These are phyloP conservation scores for Lycodopsis pacificus DNA, from an alignment of 2,797 vertebrate species.

Conservation along the genomic window DNA sequence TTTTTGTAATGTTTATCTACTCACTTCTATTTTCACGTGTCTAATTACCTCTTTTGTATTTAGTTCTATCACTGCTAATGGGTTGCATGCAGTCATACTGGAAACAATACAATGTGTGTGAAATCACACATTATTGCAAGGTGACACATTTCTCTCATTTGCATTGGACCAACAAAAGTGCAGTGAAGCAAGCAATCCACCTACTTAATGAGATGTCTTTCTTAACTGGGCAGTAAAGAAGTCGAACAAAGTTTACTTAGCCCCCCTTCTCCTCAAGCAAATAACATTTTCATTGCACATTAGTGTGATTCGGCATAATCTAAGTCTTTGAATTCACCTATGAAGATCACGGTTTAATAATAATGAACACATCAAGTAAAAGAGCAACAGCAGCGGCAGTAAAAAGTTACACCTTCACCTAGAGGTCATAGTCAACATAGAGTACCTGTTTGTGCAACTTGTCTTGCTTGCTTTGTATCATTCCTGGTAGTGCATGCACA, in stretches of 20 bases:
- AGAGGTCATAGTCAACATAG: neutral
- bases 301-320: constrained; percentile 12
- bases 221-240: constrained; percentile 62
- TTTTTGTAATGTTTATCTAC: neutral
- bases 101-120: constrained; percentile 58
- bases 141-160: constrained; percentile 58
- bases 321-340: constrained; percentile 22
- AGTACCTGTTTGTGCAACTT: neutral
- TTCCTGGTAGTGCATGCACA: neutral
- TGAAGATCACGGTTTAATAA: neutral
- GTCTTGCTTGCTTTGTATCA: neutral
- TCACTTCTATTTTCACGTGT: neutral
- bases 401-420: neutral
- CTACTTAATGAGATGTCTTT: constrained; percentile 38
- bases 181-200: constrained; percentile 26
- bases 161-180: constrained; percentile 43
- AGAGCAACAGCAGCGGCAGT: neutral
- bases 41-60: constrained; percentile 37
- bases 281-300: constrained; percentile 62
- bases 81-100: constrained; percentile 45
- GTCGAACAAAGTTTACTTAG: constrained; percentile 64
- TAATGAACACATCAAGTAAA: neutral
- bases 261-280: constrained; percentile 54
- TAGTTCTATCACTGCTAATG: constrained; percentile 59
- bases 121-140: constrained; percentile 74